Evolutionary conservation across 2,113 vertebrate species (phyloP).

Genomic region (Polypterus bichir): DNA sequence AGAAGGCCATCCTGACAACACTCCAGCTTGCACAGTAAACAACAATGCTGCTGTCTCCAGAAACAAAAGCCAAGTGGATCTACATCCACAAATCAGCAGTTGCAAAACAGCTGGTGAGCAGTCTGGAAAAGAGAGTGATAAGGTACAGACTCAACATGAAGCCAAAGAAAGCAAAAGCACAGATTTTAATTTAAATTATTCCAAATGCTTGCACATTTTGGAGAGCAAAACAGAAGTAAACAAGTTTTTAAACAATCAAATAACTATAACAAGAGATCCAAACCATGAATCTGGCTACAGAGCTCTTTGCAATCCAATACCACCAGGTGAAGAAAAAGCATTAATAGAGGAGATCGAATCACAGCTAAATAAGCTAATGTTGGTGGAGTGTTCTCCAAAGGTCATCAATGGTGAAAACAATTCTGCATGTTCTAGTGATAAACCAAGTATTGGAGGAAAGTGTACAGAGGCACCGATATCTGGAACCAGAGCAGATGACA

Average conservation of each 20-base stretch:
- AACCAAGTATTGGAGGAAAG: no score
- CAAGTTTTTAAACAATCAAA: slow-evolving; percentile 4
- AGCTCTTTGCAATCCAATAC: no score
- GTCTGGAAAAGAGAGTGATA: not conserved
- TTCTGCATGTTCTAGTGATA: not conserved
- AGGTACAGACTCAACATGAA: not conserved
- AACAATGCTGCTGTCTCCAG: slow-evolving; percentile 40
- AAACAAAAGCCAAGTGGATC: slow-evolving; percentile 26
- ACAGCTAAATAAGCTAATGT: not conserved
- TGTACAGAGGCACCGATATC: not conserved
- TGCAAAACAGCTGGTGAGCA: slow-evolving; percentile 11
- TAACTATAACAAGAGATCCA: not conserved
- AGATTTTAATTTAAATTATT: not conserved
- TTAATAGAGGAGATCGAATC: not conserved
- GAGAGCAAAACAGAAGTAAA: not conserved
- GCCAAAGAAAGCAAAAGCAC: not conserved
- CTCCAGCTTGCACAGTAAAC: slow-evolving; percentile 19
- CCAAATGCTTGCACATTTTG: not conserved
- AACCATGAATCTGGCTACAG: no score
- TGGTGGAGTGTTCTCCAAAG: not conserved
- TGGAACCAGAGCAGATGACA: not conserved
- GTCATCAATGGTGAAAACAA: not conserved
- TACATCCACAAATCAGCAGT: not conserved
- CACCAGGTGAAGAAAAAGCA: slow-evolving; percentile 4
- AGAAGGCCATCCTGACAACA: slow-evolving; percentile 12